Conservation (phyloP, 2,797 vertebrate genomes). For the Urophycis tenuis region DNA sequence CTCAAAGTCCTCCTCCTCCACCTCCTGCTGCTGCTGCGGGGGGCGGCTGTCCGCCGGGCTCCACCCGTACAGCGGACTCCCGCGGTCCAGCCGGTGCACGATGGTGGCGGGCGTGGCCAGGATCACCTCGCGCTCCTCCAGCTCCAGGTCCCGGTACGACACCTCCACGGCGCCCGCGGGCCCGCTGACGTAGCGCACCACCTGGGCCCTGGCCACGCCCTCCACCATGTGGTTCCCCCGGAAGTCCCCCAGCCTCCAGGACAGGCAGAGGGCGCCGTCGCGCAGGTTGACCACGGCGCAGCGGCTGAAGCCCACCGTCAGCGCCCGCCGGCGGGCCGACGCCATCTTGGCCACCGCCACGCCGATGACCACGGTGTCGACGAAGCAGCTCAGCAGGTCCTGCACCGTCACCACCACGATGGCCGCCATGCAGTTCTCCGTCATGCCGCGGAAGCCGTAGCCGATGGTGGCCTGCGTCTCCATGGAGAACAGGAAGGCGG, state of each 20-base stretch:
- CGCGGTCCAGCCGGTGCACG: constrained; percentile 77
- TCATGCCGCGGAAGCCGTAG: constrained; percentile 83
- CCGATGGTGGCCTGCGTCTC: constrained; percentile 96
- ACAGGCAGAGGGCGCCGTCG: constrained; percentile 81
- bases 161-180: constrained; percentile 70
- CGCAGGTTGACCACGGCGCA: constrained; percentile 79
- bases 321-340: constrained; percentile 85
- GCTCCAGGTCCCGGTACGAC: constrained; percentile 77
- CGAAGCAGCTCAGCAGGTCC: constrained; percentile 81
- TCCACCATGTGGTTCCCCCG: constrained; percentile 89
- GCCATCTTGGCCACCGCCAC: constrained; percentile 91
- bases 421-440: constrained; percentile 81
- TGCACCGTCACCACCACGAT: constrained; percentile 81
- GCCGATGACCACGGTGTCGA: constrained; percentile 90
- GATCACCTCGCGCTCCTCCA: constrained; percentile 79
- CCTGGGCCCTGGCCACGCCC: constrained; percentile 79
- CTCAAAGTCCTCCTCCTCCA: constrained; percentile 81
- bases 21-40: constrained; percentile 26
- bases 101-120: constrained; percentile 82
- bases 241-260: constrained; percentile 91
- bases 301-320: constrained; percentile 88
- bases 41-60: constrained; percentile 50
- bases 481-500: constrained; percentile 88
- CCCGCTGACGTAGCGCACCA: constrained; percentile 74
- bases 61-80: constrained; percentile 83